These are phyloP conservation scores for Drosophila putrida DNA, from an alignment of 2,888 invertebrate species.

Conservation along the genomic window DNA sequence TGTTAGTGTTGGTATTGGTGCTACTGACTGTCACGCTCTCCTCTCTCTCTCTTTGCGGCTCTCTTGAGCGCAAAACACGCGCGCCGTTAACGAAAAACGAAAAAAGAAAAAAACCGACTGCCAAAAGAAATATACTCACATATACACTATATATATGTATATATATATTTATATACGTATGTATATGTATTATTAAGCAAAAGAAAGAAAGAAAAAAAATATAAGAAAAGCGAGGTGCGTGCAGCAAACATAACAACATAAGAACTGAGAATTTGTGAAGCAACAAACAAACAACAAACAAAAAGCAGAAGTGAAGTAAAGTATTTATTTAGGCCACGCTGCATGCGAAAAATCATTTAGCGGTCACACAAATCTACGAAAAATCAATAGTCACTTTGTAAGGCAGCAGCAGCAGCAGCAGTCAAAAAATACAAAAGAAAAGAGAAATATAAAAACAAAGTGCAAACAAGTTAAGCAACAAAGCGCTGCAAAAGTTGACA, in stretches of 20 bases:
- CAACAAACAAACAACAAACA: constrained; percentile 44
- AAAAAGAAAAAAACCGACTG: constrained; percentile 45
- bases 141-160: constrained; percentile 9
- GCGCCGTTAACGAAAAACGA: constrained; percentile 48
- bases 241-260: constrained; percentile 39
- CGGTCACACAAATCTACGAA: constrained; percentile 57
- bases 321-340: constrained; percentile 58
- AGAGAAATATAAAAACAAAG: constrained; percentile 49
- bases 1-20: constrained; percentile 37
- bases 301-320: constrained; percentile 21
- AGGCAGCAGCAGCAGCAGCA: constrained; percentile 32
- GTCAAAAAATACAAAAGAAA: constrained; percentile 22
- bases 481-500: constrained; percentile 56
- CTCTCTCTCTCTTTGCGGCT: constrained; percentile 49
- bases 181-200: constrained; percentile 55
- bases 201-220: constrained; percentile 14
- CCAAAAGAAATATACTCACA: constrained; percentile 29
- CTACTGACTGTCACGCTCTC: constrained; percentile 4
- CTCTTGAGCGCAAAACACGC: constrained; percentile 55
- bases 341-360: constrained; percentile 59
- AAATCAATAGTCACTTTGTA: constrained; percentile 72
- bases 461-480: constrained; percentile 72
- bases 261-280: constrained; percentile 15
- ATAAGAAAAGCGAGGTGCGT: constrained; percentile 41
- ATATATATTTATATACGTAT: constrained; percentile 10